A percentile compares a stretch with the other conserved stretches of the same genome.
phyloP scores from a whole-genome alignment of 2,888 invertebrate genomes.

The Trachelus iudaicus region DNA sequence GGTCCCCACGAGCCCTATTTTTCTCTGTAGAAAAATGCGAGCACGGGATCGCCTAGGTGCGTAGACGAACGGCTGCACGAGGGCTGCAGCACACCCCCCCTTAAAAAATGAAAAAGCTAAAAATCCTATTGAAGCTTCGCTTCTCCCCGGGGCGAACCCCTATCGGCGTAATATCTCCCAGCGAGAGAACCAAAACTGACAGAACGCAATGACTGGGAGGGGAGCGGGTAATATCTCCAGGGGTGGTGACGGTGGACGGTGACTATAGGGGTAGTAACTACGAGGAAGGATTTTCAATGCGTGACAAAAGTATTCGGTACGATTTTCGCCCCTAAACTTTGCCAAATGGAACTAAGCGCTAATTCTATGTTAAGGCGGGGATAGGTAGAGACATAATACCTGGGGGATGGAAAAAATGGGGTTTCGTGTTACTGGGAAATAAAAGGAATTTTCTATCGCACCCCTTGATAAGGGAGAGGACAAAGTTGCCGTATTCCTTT shows the following conservation, averaged over 20 bases:
- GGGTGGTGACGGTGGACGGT: background rate
- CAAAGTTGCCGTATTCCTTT: background rate
- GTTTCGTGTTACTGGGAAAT: background rate
- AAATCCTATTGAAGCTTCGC: slow-evolving; percentile 34
- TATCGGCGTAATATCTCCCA: slow-evolving; percentile 35
- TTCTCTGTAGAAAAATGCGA: background rate
- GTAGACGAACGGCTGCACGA: background rate
- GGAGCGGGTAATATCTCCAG: slow-evolving; percentile 6
- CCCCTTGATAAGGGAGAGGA: background rate
- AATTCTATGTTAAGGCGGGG: background rate
- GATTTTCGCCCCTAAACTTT: slow-evolving; percentile 31
- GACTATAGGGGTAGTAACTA: background rate
- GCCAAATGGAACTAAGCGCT: background rate
- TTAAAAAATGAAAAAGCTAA: slow-evolving; percentile 22
- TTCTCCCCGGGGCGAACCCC: slow-evolving; percentile 22
- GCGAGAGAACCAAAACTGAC: slow-evolving; percentile 24
- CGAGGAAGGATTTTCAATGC: slow-evolving; percentile 29
- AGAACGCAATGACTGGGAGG: slow-evolving; percentile 13
- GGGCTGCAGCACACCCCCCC: slow-evolving; percentile 5
- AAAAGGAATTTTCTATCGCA: background rate
- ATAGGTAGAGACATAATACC: background rate
- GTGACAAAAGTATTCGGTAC: slow-evolving; percentile 30
- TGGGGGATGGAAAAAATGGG: background rate
- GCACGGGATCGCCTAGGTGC: background rate
- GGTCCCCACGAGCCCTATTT: background rate